phyloP scores from a whole-genome alignment of 2,113 vertebrate species.

The Edolisoma coerulescens region DNA sequence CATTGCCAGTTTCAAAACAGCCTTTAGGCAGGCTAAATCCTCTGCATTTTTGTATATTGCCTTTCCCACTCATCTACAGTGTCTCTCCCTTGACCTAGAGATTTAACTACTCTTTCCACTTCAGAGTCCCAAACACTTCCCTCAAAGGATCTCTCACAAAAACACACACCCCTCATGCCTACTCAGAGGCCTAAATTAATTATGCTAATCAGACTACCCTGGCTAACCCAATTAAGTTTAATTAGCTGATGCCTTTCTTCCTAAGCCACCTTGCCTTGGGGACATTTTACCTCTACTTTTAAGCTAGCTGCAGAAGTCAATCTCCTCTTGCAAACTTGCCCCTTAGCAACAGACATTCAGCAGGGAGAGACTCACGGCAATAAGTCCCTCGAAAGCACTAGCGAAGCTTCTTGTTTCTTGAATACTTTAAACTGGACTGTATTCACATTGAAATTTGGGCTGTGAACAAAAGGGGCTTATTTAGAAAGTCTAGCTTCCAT shows the following conservation, averaged over 20 bases:
- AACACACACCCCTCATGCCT: conserved; percentile 39
- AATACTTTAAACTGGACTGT: not conserved
- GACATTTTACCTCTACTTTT: conserved; percentile 52
- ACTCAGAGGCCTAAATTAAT: conserved; percentile 68
- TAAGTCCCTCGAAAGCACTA: conserved; percentile 5
- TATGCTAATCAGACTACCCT: conserved; percentile 58
- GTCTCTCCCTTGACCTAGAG: not conserved
- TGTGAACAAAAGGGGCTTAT: not conserved
- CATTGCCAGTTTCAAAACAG: not conserved
- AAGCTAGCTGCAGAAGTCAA: conserved; percentile 33
- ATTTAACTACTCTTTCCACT: not conserved
- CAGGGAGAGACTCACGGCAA: not conserved
- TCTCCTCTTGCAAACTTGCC: conserved; percentile 33
- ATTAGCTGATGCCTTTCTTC: conserved; percentile 56
- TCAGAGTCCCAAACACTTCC: not conserved
- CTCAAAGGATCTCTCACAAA: conserved; percentile 15
- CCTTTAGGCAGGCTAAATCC: not conserved
- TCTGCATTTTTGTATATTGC: not conserved
- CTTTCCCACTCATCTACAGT: not conserved
- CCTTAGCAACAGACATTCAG: conserved; percentile 7
- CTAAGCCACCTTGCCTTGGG: conserved; percentile 50
- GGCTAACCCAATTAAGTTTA: conserved; percentile 69
- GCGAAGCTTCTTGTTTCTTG: not conserved
- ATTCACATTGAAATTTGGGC: not conserved
- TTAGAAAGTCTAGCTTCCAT: not conserved